These are phyloP conservation scores for Naso thynnoides DNA, from an alignment of 2,797 vertebrate species.

Conservation along the genomic window DNA sequence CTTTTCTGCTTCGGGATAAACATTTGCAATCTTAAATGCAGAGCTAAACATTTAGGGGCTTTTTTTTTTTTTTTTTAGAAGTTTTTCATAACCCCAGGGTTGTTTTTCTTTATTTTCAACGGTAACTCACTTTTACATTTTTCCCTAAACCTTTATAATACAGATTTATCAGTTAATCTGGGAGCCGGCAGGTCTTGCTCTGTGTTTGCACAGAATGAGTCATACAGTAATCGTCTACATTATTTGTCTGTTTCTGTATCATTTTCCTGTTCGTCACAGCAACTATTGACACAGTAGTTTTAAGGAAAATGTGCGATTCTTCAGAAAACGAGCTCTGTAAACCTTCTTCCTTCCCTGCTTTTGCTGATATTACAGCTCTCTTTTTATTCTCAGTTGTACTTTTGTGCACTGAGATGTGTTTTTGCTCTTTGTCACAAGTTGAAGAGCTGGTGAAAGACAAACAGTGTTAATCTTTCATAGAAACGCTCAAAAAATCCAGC, in stretches of 20 bases:
- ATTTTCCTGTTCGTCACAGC: conserved; percentile 10
- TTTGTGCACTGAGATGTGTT: not conserved
- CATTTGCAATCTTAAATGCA: not conserved
- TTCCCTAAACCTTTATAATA: not conserved
- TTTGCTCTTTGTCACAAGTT: not conserved
- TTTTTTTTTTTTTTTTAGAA: not conserved
- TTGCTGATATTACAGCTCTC: not conserved
- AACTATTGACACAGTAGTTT: conserved; percentile 9
- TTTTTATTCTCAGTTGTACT: not conserved
- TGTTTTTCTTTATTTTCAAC: not conserved
- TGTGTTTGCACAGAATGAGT: conserved; percentile 15
- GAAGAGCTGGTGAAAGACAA: conserved; percentile 7
- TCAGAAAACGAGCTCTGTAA: not conserved
- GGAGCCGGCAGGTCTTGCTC: not conserved
- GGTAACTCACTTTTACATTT: not conserved
- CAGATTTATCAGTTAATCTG: conserved; percentile 1
- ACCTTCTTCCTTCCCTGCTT: not conserved
- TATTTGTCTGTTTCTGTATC: conserved; percentile 15
- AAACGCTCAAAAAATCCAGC: not conserved
- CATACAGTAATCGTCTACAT: conserved; percentile 1
- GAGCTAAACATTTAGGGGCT: not conserved
- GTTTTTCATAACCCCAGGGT: not conserved
- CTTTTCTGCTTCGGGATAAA: conserved; percentile 7
- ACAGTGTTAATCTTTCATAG: conserved; percentile 1
- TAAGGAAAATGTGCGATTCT: not conserved